Percentiles rank a stretch among this genome's conserved stretches.
phyloP scores from a whole-genome alignment of 2,113 vertebrate genomes.

The Pithys albifrons region DNA sequence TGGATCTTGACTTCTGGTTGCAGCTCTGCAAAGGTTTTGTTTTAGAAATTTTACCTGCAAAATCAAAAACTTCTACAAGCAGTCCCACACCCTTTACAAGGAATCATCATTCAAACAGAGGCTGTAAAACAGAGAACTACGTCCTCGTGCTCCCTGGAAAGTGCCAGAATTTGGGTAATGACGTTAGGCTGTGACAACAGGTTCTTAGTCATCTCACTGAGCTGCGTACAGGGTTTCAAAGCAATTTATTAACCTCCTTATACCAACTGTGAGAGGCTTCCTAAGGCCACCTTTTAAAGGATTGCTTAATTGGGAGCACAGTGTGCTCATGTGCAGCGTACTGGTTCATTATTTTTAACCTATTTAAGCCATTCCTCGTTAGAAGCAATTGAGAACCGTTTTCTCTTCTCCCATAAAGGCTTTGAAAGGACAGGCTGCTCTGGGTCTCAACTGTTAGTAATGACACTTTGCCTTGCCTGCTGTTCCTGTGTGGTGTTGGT shows the following conservation, averaged over 20 bases:
- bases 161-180: not conserved
- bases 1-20: not conserved
- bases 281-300: not conserved
- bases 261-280: not conserved
- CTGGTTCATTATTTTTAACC: conserved; percentile 18
- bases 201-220: not conserved
- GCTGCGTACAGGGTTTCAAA: not conserved
- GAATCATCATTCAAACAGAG: not conserved
- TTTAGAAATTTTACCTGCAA: not conserved
- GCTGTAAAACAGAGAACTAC: not conserved
- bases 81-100: not conserved
- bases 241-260: not conserved
- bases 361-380: conserved; percentile 1
- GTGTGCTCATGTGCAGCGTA: not conserved
- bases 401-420: not conserved
- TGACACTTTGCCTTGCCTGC: not conserved
- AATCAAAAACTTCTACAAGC: not conserved
- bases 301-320: not conserved
- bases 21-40: not conserved
- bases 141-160: not conserved
- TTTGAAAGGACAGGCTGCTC: not conserved
- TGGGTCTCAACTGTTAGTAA: not conserved
- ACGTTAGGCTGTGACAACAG: not conserved
- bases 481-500: not conserved
- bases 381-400: not conserved